Evolutionary conservation across 2,113 vertebrate species (phyloP), one percentile per base, ranked within the genome.

Genomic region (Corvus cornix): DNA sequence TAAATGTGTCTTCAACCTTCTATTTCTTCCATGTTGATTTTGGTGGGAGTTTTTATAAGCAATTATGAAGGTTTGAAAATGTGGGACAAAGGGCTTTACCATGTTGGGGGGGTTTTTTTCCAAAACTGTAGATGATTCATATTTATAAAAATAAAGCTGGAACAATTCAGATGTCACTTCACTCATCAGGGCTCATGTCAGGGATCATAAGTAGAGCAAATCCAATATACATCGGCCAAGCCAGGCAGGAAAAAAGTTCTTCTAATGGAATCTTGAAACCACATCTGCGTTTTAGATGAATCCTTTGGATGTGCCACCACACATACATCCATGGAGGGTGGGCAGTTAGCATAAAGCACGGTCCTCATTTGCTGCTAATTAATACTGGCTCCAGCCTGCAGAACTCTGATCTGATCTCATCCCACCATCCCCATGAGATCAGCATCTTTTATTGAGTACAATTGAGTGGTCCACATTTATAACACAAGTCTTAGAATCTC

Each of bases 111-210:
- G 14, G 12, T 5, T 44, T 30, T 17, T 84, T 41, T 37, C 37
- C 17, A 74, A 75, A 63, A 31, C 2, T 66, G n/a, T 27, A 74
- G 37, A 46, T 92, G 70, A 86, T 78, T 95, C 84, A 66, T 73
- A 69, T 84, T 82, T 93, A 70, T 48, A 95, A 96, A 90, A 93
- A 87, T 87, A 93, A 44, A 87, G 22, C n/a, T 37, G n/a, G 27
- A 85, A 51, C 73, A 68, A 59, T 88, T 95, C 35, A 67, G 69
- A 68, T 94, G 35, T 68, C 31, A 28, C 26, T 62, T 91, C 51
- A 74, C 44, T 91, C 18, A 0, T 91, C 70, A 52, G 69, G 37
- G 55, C 27, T 91, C 62, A 67, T 92, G 93, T 88, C 66, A 63
- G 62, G 87, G 53, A 84, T 84, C 10, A 7, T 88, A 87, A 94